phyloP scores from a whole-genome alignment of 1,140 invertebrate species.

The Macrotrachela quadricornifera region DNA sequence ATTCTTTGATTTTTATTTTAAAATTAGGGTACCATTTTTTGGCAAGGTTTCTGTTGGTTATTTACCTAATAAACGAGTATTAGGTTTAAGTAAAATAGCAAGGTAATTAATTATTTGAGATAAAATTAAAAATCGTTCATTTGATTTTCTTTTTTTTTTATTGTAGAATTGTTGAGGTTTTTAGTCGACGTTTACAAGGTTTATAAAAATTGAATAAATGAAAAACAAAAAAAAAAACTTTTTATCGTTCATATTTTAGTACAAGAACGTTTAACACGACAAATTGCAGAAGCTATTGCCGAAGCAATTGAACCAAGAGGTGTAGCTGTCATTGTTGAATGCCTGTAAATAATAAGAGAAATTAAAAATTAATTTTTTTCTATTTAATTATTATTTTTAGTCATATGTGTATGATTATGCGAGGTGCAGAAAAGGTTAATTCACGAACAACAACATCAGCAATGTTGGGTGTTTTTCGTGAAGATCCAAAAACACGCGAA shows the following conservation, averaged over 20 bases:
- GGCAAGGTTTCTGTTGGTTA: constrained; percentile 93
- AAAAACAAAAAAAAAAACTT: background rate
- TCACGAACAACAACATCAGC: constrained; percentile 93
- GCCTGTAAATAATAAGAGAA: no score
- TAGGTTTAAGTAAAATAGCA: constrained; percentile 84
- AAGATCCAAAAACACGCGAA: constrained; percentile 91
- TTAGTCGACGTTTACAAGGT: constrained; percentile 69
- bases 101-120: constrained; percentile 36
- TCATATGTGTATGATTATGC: constrained; percentile 99
- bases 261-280: constrained; percentile 89
- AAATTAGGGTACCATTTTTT: constrained; percentile 68
- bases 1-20: no score
- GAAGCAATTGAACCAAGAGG: constrained; percentile 85
- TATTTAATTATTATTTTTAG: no score
- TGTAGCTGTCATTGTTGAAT: constrained; percentile 82
- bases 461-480: constrained; percentile 94
- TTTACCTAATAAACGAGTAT: constrained; percentile 82
- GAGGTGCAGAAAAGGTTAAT: constrained; percentile 96
- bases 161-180: constrained; percentile 82
- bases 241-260: constrained; percentile 36
- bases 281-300: constrained; percentile 84
- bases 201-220: no score
- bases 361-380: no score
- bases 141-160: constrained; percentile 11
- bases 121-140: background rate